Conservation (phyloP, 1,140 invertebrate species). For the Dolichoris vasculosae region DNA sequence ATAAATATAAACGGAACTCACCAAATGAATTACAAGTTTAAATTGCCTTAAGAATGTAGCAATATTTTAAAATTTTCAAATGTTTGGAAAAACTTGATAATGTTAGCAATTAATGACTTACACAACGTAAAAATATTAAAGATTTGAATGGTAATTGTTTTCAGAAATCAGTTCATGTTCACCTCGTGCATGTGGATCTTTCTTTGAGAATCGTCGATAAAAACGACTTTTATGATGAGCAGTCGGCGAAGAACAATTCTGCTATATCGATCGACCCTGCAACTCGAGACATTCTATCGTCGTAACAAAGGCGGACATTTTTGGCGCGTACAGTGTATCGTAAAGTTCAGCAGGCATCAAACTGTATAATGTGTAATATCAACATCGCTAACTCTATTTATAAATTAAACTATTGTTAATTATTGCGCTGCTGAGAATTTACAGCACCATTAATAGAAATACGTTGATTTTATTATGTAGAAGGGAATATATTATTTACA, state of each 20-base stretch:
- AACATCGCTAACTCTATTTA: slow-evolving; percentile 38
- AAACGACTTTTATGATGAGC: neutral
- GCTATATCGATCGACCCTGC: slow-evolving; percentile 8
- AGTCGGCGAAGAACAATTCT: slow-evolving; percentile 28
- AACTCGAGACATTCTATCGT: neutral
- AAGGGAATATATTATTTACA: slow-evolving; percentile 13
- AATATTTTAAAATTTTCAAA: neutral
- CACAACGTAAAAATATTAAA: neutral
- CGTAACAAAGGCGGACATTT: neutral
- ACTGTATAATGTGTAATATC: slow-evolving; percentile 30
- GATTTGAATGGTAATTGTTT: slow-evolving; percentile 6
- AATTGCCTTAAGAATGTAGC: neutral
- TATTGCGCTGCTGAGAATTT: slow-evolving; percentile 3
- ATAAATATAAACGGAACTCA: no score
- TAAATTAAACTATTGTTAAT: slow-evolving; percentile 32
- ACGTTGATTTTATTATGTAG: neutral
- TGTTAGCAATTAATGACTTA: neutral
- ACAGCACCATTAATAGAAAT: neutral
- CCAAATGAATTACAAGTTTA: no score
- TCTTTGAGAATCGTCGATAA: slow-evolving; percentile 34
- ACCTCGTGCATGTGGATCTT: neutral
- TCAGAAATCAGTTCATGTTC: slow-evolving; percentile 27
- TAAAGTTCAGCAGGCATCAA: slow-evolving; percentile 36
- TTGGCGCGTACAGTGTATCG: slow-evolving; percentile 36
- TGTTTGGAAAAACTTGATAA: neutral